Evolutionary conservation across 2,888 invertebrate genomes (phyloP).

Genomic region (Mycalesis mineus): DNA sequence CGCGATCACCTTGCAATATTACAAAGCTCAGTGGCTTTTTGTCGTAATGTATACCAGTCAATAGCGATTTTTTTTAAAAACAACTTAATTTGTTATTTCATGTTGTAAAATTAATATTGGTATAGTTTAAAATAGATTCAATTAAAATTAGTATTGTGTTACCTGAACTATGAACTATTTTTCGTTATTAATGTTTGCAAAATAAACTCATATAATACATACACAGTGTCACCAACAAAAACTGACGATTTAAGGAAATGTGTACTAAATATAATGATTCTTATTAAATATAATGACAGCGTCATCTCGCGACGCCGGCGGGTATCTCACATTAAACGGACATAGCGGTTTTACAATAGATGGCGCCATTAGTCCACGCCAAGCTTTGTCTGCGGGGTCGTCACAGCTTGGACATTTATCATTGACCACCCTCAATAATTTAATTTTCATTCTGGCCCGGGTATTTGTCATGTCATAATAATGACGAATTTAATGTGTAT

Average conservation of each 20-base stretch:
- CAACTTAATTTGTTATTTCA: no score
- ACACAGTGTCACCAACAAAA: no score
- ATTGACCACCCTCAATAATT: slow-evolving; percentile 56
- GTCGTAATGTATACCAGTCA: no score
- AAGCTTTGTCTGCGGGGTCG: slow-evolving; percentile 44
- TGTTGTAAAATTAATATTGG: no score
- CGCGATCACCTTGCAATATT: neutral
- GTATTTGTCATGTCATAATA: slow-evolving; percentile 25
- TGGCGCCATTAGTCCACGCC: slow-evolving; percentile 69
- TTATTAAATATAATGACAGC: slow-evolving; percentile 16
- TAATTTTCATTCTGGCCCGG: slow-evolving; percentile 54
- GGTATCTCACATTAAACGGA: slow-evolving; percentile 47
- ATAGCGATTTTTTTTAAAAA: no score
- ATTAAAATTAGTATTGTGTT: no score
- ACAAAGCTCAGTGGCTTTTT: neutral
- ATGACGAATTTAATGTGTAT: neutral
- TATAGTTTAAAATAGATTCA: no score
- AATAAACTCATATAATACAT: no score
- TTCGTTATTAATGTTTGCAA: no score
- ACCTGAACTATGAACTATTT: no score
- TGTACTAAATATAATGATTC: neutral
- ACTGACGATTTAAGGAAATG: no score
- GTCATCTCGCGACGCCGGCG: slow-evolving; percentile 44
- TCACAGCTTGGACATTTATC: slow-evolving; percentile 66
- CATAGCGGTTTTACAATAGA: slow-evolving; percentile 60